Conservation (phyloP, 2,113 vertebrate genomes). For the Pelodiscus sinensis region DNA sequence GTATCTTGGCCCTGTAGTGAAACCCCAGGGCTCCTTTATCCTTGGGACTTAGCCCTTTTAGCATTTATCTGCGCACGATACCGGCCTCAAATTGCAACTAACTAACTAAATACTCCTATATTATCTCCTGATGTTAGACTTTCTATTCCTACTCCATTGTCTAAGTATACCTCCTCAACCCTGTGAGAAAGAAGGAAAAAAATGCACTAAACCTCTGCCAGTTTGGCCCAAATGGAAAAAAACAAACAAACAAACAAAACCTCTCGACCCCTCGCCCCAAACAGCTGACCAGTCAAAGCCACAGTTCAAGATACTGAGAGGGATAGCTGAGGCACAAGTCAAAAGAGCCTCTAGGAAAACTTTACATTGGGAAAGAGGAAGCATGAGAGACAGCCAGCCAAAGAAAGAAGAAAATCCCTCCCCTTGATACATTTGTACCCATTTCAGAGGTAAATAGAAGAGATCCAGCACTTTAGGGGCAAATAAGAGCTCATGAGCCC, state of each 20-base stretch:
- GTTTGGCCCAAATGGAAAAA: background rate
- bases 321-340: background rate
- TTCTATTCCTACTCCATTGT: background rate
- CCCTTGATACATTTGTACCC: no score
- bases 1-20: background rate
- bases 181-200: background rate
- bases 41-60: background rate
- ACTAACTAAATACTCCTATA: background rate
- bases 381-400: no score
- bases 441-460: no score
- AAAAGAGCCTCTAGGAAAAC: no score
- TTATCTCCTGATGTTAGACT: background rate
- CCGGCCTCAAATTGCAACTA: background rate
- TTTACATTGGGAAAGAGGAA: no score
- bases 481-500: no score
- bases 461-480: no score
- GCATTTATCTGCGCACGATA: accelerated
- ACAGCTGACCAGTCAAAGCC: background rate
- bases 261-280: background rate
- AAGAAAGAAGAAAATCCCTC: no score
- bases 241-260: background rate
- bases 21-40: background rate
- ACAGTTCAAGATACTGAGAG: background rate
- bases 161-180: background rate
- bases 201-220: background rate